These are phyloP conservation scores for Oreortyx pictus DNA, from an alignment of 2,797 vertebrate species.

Conservation along the genomic window DNA sequence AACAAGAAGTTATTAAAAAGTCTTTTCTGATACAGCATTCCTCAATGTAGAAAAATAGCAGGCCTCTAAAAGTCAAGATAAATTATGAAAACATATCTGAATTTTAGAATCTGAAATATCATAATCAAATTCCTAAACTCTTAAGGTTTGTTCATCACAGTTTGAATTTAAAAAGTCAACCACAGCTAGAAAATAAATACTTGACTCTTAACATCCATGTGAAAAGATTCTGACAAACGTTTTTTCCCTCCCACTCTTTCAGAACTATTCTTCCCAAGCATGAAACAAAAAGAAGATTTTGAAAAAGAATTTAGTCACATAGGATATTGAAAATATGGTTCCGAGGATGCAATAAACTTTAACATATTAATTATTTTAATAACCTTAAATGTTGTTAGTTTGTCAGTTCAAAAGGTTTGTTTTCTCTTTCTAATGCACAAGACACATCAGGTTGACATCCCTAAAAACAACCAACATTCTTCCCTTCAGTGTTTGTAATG, in stretches of 20 bases:
- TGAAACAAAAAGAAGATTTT: background rate
- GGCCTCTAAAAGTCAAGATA: background rate
- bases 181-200: background rate
- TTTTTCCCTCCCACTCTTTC: rapidly evolving
- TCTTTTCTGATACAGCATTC: background rate
- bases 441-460: background rate
- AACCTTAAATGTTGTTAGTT: background rate
- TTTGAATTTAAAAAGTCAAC: background rate
- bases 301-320: background rate
- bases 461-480: background rate
- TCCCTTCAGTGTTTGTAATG: background rate
- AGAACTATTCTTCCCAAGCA: background rate
- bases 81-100: background rate
- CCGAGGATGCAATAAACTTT: background rate
- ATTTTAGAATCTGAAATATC: background rate
- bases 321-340: background rate
- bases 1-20: background rate
- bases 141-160: background rate
- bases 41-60: background rate
- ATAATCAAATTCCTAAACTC: background rate
- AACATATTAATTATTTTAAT: background rate
- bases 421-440: background rate
- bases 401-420: background rate
- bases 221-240: background rate
- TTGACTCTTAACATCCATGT: background rate